Evolutionary conservation across 37 sponge, comb jelly and placozoan species (phyloP), one percentile per base, ranked within the genome.

Genomic region (Hormiphora californensis): DNA sequence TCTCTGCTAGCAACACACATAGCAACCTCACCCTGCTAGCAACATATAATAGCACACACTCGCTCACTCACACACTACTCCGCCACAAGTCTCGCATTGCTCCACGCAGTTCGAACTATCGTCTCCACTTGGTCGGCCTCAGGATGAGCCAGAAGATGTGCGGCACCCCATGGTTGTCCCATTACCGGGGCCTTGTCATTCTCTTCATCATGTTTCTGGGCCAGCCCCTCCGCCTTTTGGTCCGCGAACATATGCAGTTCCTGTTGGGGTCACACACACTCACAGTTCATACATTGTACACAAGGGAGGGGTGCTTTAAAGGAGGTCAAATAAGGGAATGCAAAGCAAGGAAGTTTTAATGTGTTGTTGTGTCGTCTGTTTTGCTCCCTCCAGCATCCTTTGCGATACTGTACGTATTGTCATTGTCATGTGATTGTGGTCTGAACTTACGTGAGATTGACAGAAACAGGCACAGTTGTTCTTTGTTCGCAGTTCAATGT

Each of bases 231-330:
- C 3, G 17, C 61, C 27, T 57, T 57, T 30, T 73, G 81, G 36
- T 73, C 81, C 21, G 81, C 81, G 44, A 43, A 73, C 46, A 73
- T n/a, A 73, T 43, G 32, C 4, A 73, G 44, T 30, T 73, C 81
- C 41, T 73, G 81, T 17, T 17, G 9, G 53, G 15, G 15, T 15
- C 9, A 9, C 9, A 49, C 15, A 15, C 9, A 49, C 9, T 15
- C 15, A 49, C 15, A 49, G 53, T 17, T 9, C 15, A 17, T 9
- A 49, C 15, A 9, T 49, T 17, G 9, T 17, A 17, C 53, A 49
- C 15, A 49, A 17, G 15, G 12, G 53, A 49, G 53, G 9, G 53
- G 53, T 17, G 53, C n/a, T n/a, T n/a, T n/a, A n/a, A n/a, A n/a
- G n/a, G n/a, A n/a, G n/a, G n/a, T n/a, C n/a, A n/a, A n/a, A n/a